Evolutionary conservation across 2,888 invertebrate genomes (phyloP), one percentile per base, ranked within the genome.

Genomic region (Theodoxus fluviatilis): DNA sequence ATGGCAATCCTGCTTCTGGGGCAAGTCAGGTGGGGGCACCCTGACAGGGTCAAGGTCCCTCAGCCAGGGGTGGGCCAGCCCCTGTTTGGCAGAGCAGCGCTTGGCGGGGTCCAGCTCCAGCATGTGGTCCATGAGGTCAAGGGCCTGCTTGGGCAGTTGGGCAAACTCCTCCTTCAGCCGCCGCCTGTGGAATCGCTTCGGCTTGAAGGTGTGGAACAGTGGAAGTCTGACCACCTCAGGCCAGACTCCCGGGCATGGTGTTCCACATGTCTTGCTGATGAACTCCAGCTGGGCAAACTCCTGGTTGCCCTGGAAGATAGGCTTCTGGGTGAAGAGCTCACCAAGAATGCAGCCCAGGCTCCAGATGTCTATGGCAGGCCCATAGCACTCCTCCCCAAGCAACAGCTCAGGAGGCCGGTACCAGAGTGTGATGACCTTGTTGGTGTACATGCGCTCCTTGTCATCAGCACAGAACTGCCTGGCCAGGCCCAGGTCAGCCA

Each of bases 281-380:
- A 94, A 92, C 84, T 98, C 98, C 77, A 99, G 88, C 85, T 98
- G 98, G 88, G 93, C 92, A 91, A 95, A 91, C 89, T 99, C 98
- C 68, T 93, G 82, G 86, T 94, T 95, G 0, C 96, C 98, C 92
- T 94, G 96, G 88, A 99, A 99, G 61, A 99, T 90, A 0, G 99
- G 98, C 81, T 94, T 94, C 85, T 96, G 96, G 63, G 93, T 91
- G 89, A 99, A 99, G 73, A 99, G 90, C 89, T 99, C 99, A 12
- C 98, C 99, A 65, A 99, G 90, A 80, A 99, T 99, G 87, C 99
- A 99, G 25, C 99, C 99, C 89, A 97, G 97, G 85, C 97, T 98
- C 99, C 99, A 99, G 7, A 99, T 95, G 88, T 99, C 99, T 73
- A 99, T 96, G 0, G 97, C 94, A 0, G 98, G 96, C 0, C 98